Evolutionary conservation across 2,888 invertebrate species (phyloP), one percentile per base, ranked within the genome.

Genomic region (Darwinula stevensoni): DNA sequence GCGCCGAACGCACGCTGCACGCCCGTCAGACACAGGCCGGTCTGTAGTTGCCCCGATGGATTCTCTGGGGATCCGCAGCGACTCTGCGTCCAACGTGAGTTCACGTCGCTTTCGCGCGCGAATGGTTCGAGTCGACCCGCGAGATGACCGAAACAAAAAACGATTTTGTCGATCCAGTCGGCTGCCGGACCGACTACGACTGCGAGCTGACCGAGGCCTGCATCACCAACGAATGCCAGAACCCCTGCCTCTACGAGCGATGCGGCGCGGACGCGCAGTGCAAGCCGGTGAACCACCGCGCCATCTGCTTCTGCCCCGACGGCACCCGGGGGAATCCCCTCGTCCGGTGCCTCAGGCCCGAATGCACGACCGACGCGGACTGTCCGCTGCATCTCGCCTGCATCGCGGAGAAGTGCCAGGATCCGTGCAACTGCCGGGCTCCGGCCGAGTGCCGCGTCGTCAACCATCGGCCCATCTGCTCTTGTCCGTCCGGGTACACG

Each of bases 391-490:
- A 33, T 6, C 29, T 37, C 3, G 32, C 37, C 3, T 38, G 38
- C 30, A 36, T 9, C 5, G 13, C 66, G 40, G 69, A 70, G 43
- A 62, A 61, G 35, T 86, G 84, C 45, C 64, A 65, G 43, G 67
- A 73, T 54, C 80, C 80, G 4, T 84, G 82, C 50, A 59, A 62
- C 37, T 76, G 75, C 48, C 74, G 74, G 16, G 47, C 66, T 5
- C 57, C 58, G 42, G 58, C 73, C 3, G 58, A 62, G 36, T 75
- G 75, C 41, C 59, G 62, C 39, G 70, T 71, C 14, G 61, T 67
- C 26, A 66, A 67, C 45, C 69, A 70, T 44, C 63, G 63, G 42
- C 67, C 69, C 4, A 65, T 68, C 42, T 71, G 71, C 45, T 60
- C 61, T 35, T 71, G 71, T 45, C 62, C 67, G 4, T 48, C 55